Conservation (phyloP, 2,888 invertebrate genomes). For the Epinotia bilunana region DNA sequence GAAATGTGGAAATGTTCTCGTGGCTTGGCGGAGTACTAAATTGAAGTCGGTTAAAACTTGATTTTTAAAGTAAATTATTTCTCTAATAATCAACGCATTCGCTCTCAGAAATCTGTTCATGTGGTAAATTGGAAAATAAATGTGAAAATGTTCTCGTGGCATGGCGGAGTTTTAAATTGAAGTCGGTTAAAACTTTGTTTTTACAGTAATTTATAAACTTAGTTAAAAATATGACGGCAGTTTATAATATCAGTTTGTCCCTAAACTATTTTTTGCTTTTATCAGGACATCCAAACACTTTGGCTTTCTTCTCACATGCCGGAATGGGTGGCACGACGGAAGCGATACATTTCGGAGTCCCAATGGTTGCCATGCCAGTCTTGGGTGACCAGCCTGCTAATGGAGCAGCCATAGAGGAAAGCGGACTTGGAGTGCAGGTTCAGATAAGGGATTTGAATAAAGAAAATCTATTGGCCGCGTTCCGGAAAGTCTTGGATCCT, state of each 20-base stretch:
- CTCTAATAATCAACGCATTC: too few species aligned
- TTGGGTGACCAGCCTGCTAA: constrained; percentile 86
- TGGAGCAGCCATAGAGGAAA: constrained; percentile 82
- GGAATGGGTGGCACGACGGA: constrained; percentile 86
- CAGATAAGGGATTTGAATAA: constrained; percentile 78
- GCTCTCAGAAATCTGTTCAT: too few species aligned
- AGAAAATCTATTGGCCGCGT: constrained; percentile 77
- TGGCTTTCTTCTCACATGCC: constrained; percentile 85
- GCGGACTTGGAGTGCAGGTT: constrained; percentile 79
- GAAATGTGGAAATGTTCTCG: too few species aligned
- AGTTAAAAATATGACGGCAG: too few species aligned
- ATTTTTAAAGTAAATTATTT: too few species aligned
- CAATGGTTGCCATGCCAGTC: constrained; percentile 84
- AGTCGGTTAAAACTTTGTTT: too few species aligned
- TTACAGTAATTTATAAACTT: too few species aligned
- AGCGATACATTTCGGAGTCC: constrained; percentile 85
- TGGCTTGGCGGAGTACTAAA: too few species aligned
- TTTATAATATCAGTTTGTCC: not conserved
- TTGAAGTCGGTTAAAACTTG: too few species aligned
- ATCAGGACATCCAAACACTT: constrained; percentile 85
- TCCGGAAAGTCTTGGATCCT: constrained; percentile 82
- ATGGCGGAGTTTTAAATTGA: too few species aligned
- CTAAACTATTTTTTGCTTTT: constrained; percentile 45
- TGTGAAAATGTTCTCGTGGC: too few species aligned
- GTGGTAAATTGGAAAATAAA: too few species aligned